Conservation (phyloP, 1,140 invertebrate genomes). For the Diachasma alloeum region DNA sequence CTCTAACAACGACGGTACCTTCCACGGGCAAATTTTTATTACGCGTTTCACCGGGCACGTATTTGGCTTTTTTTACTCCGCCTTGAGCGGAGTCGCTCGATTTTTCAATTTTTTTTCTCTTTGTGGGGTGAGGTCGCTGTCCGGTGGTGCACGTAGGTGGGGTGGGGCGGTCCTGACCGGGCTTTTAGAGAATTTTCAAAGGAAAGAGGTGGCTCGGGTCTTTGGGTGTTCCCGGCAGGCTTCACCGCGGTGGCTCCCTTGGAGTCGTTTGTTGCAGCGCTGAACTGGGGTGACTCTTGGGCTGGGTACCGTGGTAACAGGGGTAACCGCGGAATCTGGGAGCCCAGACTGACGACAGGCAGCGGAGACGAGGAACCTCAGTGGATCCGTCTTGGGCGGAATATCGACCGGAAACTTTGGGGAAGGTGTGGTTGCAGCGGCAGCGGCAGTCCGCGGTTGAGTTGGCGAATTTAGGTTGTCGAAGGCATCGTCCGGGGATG, state of each 20-base stretch:
- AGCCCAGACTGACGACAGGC: not conserved
- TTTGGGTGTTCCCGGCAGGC: not conserved
- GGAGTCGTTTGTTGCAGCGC: not conserved
- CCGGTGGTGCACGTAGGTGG: constrained; percentile 19
- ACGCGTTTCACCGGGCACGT: constrained; percentile 22
- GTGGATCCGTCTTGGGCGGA: constrained; percentile 38
- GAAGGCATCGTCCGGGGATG: too few relatives aligned
- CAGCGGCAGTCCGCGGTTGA: too few relatives aligned
- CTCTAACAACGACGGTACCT: not conserved
- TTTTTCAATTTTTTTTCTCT: constrained; percentile 29
- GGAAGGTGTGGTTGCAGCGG: constrained; percentile 29
- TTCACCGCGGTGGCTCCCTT: not conserved
- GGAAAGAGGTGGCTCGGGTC: constrained; percentile 30
- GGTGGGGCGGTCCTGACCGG: constrained; percentile 35
- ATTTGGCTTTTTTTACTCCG: not conserved
- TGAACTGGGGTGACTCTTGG: not conserved
- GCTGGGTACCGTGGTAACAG: not conserved
- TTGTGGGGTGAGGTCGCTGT: constrained; percentile 33
- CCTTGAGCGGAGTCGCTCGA: not conserved
- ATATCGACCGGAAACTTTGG: constrained; percentile 40
- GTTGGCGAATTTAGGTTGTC: too few relatives aligned
- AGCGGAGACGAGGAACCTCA: not conserved
- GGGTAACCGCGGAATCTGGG: not conserved
- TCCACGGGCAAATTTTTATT: constrained; percentile 28
- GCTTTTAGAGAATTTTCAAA: constrained; percentile 59